Evolutionary conservation across 2,113 vertebrate genomes (phyloP), one percentile per base, ranked within the genome.

Genomic region (Scopus umbretta): DNA sequence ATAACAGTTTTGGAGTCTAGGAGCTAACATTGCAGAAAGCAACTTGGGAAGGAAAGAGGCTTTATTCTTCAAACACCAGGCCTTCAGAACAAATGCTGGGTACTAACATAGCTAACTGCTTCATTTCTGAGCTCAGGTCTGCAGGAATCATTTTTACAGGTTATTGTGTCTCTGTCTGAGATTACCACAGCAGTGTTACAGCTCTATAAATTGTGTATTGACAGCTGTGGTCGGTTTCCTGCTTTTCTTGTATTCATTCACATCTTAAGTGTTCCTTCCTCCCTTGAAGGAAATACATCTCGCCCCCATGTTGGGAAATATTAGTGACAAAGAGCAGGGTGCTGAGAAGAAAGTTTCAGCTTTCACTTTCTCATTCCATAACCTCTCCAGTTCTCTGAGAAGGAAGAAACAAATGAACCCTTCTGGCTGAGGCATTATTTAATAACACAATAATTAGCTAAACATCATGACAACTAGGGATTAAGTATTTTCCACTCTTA

Each of bases 391-490:
- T 55, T 70, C 61, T 86, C 92, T 47, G 45, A 85, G 50, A 75
- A 86, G 45, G 61, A 94, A 92, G 56, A 91, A 95, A 95, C 29
- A 88, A 95, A 86, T 80, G 42, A 90, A 68, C 66, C 6, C 34
- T 72, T 71, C 71, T 94, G 50, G 32, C 42, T 95, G 89, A 96
- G 59, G 83, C 89, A 88, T 53, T 95, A 87, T 87, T 95, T 94
- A 91, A 80, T 96, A 94, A 85, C 38, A 38, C 34, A 82, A 89
- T 94, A 89, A 97, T 95, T 87, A 94, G 40, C 45, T 94, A 75
- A 89, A 62, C 65, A 68, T 49, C 40, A 85, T 82, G 86, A 91
- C 73, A 85, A 73, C 72, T 50, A 82, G 43, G 32, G n/a, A 92
- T 96, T 94, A 85, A 85, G 84, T 70, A 76, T 95, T 95, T 92